A percentile compares a stretch with the other conserved stretches of the same genome.
Evolutionary conservation across 2,113 vertebrate species (phyloP).

Genomic region (Vidua chalybeata): DNA sequence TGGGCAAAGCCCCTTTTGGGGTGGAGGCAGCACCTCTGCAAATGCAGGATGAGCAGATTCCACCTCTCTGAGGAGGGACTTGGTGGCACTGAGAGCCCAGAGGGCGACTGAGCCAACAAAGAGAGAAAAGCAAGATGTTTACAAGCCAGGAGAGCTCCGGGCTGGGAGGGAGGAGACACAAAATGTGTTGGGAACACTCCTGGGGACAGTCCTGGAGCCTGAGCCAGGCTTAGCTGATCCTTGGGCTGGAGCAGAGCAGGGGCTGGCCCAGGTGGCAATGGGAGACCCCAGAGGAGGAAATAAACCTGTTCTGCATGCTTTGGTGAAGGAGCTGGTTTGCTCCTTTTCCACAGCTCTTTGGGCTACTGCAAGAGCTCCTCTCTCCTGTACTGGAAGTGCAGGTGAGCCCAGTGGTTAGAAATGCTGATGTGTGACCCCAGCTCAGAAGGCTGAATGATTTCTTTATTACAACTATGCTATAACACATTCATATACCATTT

Average conservation of each 20-base stretch:
- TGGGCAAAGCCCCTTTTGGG: fast-evolving
- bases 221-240: neutral
- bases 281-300: neutral
- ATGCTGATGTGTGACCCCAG: no score
- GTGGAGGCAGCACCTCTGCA: neutral
- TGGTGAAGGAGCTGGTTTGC: no score
- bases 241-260: no score
- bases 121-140: neutral
- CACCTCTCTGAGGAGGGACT: fast-evolving
- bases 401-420: no score
- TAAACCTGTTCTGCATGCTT: fast-evolving
- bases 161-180: neutral
- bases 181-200: fast-evolving
- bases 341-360: neutral
- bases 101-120: neutral
- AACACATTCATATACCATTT: no score
- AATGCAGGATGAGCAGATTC: fast-evolving
- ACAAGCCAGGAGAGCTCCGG: neutral
- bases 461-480: no score
- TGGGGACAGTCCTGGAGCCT: neutral
- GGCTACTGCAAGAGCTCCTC: neutral
- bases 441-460: no score
- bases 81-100: neutral
- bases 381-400: no score
- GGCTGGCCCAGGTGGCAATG: neutral